Conservation (phyloP, 2,888 invertebrate genomes). For the Acanthopleura granulata region DNA sequence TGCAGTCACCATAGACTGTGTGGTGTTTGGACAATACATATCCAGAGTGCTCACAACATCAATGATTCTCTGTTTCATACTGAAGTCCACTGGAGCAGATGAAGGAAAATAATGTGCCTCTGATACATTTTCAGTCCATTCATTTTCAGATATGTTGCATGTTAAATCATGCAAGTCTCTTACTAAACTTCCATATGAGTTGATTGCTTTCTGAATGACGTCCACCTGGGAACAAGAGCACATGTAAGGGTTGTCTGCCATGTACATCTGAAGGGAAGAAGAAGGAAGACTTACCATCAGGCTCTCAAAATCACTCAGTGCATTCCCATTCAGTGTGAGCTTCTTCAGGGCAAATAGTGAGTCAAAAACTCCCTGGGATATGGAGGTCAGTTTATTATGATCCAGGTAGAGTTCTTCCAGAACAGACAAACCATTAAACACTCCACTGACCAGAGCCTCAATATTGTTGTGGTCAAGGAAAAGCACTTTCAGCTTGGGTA, state of each 20-base stretch:
- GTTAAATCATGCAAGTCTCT: neutral
- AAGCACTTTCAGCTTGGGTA: slow-evolving; percentile 1
- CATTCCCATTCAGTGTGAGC: slow-evolving; percentile 2
- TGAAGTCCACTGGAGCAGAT: no score
- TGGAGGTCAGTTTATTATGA: neutral
- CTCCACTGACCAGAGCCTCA: neutral
- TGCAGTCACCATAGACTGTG: neutral
- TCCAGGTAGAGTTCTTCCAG: slow-evolving; percentile 15
- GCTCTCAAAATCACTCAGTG: neutral
- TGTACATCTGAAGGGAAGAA: neutral
- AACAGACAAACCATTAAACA: slow-evolving; percentile 12
- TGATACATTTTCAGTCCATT: neutral
- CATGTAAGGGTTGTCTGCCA: neutral
- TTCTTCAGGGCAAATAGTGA: neutral
- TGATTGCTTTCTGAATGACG: neutral
- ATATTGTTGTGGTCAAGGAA: slow-evolving; percentile 5
- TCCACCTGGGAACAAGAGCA: slow-evolving; percentile 13
- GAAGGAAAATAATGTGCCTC: neutral
- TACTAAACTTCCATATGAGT: neutral
- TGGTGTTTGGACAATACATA: neutral
- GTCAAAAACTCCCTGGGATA: neutral
- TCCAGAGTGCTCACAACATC: neutral
- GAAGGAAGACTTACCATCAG: neutral
- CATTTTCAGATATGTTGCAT: neutral
- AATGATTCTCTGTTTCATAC: neutral